These are phyloP conservation scores for Thecocarcelia acutangulata DNA, from an alignment of 2,888 invertebrate genomes.

Conservation along the genomic window DNA sequence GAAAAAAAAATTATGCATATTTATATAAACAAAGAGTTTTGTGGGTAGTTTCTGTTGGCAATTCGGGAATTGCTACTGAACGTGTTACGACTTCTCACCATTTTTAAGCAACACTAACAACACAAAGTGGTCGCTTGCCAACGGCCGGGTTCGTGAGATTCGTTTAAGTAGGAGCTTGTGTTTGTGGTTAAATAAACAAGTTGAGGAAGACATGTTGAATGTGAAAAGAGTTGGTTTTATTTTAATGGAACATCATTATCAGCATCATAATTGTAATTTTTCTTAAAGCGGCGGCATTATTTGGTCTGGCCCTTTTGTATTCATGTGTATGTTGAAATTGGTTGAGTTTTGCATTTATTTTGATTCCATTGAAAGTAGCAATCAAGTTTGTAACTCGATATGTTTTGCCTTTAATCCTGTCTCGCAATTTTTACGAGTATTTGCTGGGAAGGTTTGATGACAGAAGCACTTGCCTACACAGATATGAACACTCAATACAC, in stretches of 20 bases:
- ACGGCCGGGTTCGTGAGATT: too few species aligned
- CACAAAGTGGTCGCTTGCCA: background rate
- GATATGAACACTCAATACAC: background rate
- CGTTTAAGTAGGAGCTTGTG: slow-evolving; percentile 4
- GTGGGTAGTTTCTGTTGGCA: slow-evolving; percentile 36
- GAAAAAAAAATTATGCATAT: slow-evolving; percentile 10
- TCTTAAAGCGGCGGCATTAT: slow-evolving; percentile 48
- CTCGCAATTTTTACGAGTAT: slow-evolving; percentile 67
- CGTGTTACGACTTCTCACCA: slow-evolving; percentile 68
- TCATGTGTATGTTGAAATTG: slow-evolving; percentile 44
- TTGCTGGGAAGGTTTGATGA: slow-evolving; percentile 41
- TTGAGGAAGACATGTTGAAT: background rate
- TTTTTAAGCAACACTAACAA: slow-evolving; percentile 48
- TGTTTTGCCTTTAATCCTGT: slow-evolving; percentile 76
- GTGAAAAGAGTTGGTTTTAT: slow-evolving; percentile 17
- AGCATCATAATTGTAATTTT: slow-evolving; percentile 8
- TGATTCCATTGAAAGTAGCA: slow-evolving; percentile 71
- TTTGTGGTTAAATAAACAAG: slow-evolving; percentile 7
- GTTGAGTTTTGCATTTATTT: slow-evolving; percentile 68
- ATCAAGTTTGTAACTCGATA: slow-evolving; percentile 81
- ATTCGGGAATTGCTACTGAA: slow-evolving; percentile 61
- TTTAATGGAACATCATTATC: slow-evolving; percentile 46
- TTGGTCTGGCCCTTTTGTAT: slow-evolving; percentile 18
- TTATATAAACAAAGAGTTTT: slow-evolving; percentile 43
- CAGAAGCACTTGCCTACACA: background rate